Base-by-base conservation (phyloP, 2,888 invertebrate genomes). In the Drosophila birchii region DNA sequence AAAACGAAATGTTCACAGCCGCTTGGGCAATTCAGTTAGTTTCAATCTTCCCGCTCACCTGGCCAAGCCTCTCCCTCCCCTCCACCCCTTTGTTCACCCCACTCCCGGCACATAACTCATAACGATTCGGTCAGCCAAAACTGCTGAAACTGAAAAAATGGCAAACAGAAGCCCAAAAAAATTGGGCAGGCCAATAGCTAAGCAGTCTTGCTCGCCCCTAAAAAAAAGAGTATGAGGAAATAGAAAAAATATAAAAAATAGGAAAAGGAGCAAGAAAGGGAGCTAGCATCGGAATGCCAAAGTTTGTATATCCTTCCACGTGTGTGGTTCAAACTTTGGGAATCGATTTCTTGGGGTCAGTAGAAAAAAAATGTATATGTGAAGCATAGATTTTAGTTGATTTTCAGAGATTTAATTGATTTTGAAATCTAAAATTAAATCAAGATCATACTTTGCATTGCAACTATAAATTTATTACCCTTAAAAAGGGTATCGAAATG, bases 101-200 rank as follows among this genome's bases (percentile, higher is more conserved):
- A 8, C 16, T 5, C 39, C 29, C 75, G 59, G 67, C 75, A 61
- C 75, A 75, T 62, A 75, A 69, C 75, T 75, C 76, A 75, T 75
- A 75, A 75, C 76, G 67, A 57, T 66, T 59, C 47, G 47, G 59
- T 38, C 26, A 23, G 55, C 45, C 39, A 11, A 56, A 38, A 38
- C 54, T 43, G 38, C 45, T 32, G 53, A 38, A 66, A 38, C 56
- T 36, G 29, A 47, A 54, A 49, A 71, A 61, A 29, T 41, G 41
- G 36, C 32, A 44, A 51, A 51, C 38, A 69, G 51, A 38, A 49
- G 39, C 29, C 39, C 39, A 18, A 63, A 71, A 71, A 61, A 71
- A 55, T 71, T 72, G 70, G 80, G 44, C 64, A 63, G 43, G 67
- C 82, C 83, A 82, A 82, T 82, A 69, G 78, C 78, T 78, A 78